Evolutionary conservation across 2,888 invertebrate genomes (phyloP), one percentile per base, ranked within the genome.

Genomic region (Polymixis flavicincta): DNA sequence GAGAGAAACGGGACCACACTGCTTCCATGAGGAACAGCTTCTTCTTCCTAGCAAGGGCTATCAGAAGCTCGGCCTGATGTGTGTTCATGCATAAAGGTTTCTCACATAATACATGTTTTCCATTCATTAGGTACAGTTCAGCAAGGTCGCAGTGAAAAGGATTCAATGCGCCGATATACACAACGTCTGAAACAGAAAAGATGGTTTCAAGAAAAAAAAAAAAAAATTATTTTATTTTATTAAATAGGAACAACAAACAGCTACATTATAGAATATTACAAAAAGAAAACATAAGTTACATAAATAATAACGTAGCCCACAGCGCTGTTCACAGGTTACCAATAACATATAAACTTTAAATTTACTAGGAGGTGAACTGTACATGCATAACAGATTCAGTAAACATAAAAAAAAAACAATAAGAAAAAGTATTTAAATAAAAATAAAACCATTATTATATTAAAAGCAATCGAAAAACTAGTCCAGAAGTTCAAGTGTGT

Each of bases 71-170:
- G 0, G 97, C 97, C 92, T 99, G 98, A 87, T 97, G 97, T 66
- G 96, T 95, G 92, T 98, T 98, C 95, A 99, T 95, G 66, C 98
- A 98, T 80, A 99, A 93, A 0, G 99, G 99, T 92, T 99, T 99
- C 93, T 99, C 99, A 92, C 99, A 98, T 5, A 99, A 95, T 0
- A 99, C 98, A 89, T 98, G 98, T 92, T 99, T 99, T 0, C 98
- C 98, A 88, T 97, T 96, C 79, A 98, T 97, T 32, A 99, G 94
- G 97, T 98, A 98, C 75, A 98, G 89, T 91, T 97, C 97, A 0
- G 97, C 95, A 7, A 98, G 93, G 45, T 97, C 96, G 84, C 97
- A 97, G 93, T 99, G 99, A 83, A 97, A 96, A 0, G 98, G 97
- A 93, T 98, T 98, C 28, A 99, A 93, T 2, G 97, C 95, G 3